A percentile compares a stretch with the other conserved stretches of the same genome.
phyloP scores from a whole-genome alignment of 2,888 invertebrate species.

The Temnothorax rugatulus region DNA sequence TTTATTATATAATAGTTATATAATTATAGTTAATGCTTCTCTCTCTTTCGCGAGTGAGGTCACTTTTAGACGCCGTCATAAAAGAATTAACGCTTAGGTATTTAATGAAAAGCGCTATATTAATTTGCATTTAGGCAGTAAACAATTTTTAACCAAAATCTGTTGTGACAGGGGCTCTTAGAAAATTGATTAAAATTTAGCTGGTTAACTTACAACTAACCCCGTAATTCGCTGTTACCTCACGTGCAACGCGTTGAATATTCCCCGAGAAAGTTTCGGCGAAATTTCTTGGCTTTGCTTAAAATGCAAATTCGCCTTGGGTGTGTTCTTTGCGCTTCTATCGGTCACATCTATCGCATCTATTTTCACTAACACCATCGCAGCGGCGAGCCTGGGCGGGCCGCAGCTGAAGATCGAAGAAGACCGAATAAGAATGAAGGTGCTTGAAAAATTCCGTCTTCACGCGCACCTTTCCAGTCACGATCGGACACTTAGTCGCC shows the following conservation, averaged over 20 bases:
- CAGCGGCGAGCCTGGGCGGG: not conserved
- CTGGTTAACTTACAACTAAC: conserved; percentile 10
- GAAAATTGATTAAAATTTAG: conserved; percentile 24
- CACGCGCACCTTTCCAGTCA: conserved; percentile 33
- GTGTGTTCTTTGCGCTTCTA: conserved; percentile 22
- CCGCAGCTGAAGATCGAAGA: not conserved
- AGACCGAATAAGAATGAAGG: conserved; percentile 18
- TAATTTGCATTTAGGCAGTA: not conserved
- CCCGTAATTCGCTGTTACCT: conserved; percentile 5
- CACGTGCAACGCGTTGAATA: conserved; percentile 24
- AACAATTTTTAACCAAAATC: conserved; percentile 3
- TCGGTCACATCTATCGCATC: conserved; percentile 21
- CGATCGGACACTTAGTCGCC: conserved; percentile 38
- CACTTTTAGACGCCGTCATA: not conserved
- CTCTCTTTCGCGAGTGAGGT: not conserved
- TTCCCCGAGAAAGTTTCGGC: conserved; percentile 12
- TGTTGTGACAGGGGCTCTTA: not conserved
- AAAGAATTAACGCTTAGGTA: not conserved
- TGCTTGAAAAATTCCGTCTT: conserved; percentile 29
- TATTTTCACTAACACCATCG: conserved; percentile 20
- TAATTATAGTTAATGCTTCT: not conserved
- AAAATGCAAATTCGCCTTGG: conserved; percentile 39
- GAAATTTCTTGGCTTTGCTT: conserved; percentile 34
- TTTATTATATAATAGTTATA: not conserved
- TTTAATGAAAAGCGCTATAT: not conserved